Percentiles rank a stretch among this genome's conserved stretches.
Conservation (phyloP, 2,113 vertebrate species). For the Epinephelus fuscoguttatus region DNA sequence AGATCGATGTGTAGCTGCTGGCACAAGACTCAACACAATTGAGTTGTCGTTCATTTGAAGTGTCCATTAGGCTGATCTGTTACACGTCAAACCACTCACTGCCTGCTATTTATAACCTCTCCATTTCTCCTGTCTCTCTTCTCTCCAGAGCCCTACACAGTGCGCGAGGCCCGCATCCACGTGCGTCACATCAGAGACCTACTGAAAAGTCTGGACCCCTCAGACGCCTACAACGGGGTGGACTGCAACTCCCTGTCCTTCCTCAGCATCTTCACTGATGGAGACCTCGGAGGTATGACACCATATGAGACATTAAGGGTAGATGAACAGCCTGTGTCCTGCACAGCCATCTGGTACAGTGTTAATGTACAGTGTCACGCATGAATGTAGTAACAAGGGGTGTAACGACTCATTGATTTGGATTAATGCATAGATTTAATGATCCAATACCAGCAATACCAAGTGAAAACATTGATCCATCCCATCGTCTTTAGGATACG, state of each 20-base stretch:
- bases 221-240: slow-evolving; percentile 97
- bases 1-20: not conserved
- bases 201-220: slow-evolving; percentile 96
- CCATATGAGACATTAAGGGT: not conserved
- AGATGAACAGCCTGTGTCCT: not conserved
- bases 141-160: slow-evolving; percentile 93
- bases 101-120: not conserved
- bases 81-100: not conserved
- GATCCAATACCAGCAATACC: no score
- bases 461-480: no score
- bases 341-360: not conserved
- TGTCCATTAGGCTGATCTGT: not conserved
- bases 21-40: not conserved
- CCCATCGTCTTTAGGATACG: no score
- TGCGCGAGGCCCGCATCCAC: slow-evolving; percentile 97
- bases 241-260: slow-evolving; percentile 98
- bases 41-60: not conserved
- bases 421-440: no score
- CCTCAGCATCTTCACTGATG: slow-evolving; percentile 96
- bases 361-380: no score
- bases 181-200: slow-evolving; percentile 98
- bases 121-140: not conserved
- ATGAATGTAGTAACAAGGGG: no score
- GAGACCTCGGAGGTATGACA: slow-evolving; percentile 93
- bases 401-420: no score